Evolutionary conservation across 2,888 invertebrate genomes (phyloP).

Genomic region (Dasysyrphus tricinctus): DNA sequence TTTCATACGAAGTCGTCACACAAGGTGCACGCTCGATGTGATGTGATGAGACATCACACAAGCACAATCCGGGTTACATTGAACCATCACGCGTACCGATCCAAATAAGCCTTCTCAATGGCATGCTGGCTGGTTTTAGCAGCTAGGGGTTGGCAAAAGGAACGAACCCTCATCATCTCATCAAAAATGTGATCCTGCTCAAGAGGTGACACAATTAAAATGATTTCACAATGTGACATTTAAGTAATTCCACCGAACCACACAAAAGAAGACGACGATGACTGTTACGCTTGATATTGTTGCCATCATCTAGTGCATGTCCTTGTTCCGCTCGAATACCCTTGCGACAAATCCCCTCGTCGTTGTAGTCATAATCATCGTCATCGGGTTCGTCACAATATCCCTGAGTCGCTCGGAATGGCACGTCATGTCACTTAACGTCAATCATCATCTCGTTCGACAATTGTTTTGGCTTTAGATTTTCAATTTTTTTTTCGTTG

Average conservation of each 20-base stretch:
- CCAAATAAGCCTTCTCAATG: slow-evolving; percentile 67
- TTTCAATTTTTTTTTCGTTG: background rate
- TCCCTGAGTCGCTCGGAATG: slow-evolving; percentile 61
- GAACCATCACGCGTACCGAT: slow-evolving; percentile 59
- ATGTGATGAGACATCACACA: slow-evolving; percentile 11
- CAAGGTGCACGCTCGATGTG: slow-evolving; percentile 38
- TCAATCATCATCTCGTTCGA: slow-evolving; percentile 73
- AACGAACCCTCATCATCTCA: slow-evolving; percentile 50
- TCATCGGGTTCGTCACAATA: slow-evolving; percentile 28
- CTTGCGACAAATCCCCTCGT: slow-evolving; percentile 68
- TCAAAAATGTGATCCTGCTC: slow-evolving; percentile 57
- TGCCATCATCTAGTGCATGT: slow-evolving; percentile 64
- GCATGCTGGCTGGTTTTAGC: slow-evolving; percentile 21
- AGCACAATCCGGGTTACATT: slow-evolving; percentile 37
- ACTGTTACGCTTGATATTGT: slow-evolving; percentile 67
- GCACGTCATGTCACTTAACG: slow-evolving; percentile 74
- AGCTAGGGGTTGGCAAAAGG: slow-evolving; percentile 31
- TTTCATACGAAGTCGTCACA: slow-evolving; percentile 60
- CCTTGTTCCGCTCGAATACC: slow-evolving; percentile 53
- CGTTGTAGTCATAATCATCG: background rate
- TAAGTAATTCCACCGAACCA: slow-evolving; percentile 68
- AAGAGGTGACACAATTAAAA: slow-evolving; percentile 74
- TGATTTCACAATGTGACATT: slow-evolving; percentile 74
- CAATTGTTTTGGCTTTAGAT: slow-evolving; percentile 59
- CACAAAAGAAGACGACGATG: slow-evolving; percentile 49